phyloP scores from a whole-genome alignment of 30 jellyfish, hydroid and myxozoan species.

The Sanderia malayensis region DNA sequence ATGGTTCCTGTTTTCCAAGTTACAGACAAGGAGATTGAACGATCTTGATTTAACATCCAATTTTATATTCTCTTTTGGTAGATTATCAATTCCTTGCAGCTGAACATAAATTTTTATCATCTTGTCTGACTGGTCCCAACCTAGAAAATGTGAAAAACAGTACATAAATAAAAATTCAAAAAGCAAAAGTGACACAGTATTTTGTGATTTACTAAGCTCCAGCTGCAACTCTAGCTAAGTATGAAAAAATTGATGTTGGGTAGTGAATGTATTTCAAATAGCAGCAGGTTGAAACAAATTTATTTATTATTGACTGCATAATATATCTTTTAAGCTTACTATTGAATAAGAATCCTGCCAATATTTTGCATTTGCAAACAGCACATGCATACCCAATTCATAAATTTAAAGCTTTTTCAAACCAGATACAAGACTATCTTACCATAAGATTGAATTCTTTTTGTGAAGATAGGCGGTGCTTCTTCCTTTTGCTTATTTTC shows the following conservation, averaged over 20 bases:
- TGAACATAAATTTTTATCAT: conserved; percentile 70
- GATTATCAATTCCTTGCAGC: conserved; percentile 56
- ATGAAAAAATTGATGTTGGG: background rate
- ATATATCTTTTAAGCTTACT: background rate
- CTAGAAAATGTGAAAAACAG: too few relatives aligned
- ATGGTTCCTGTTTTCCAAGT: conserved; percentile 67
- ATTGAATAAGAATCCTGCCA: background rate
- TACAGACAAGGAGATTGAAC: conserved; percentile 45
- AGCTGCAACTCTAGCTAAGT: background rate
- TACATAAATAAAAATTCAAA: too few relatives aligned
- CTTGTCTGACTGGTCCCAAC: conserved; percentile 81
- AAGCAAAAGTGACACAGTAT: too few relatives aligned
- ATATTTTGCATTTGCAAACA: background rate
- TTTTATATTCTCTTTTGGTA: conserved; percentile 65
- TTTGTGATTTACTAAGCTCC: too few relatives aligned
- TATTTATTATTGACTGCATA: background rate
- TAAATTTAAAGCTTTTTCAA: background rate
- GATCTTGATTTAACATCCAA: conserved; percentile 57
- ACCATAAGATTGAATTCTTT: conserved; percentile 52
- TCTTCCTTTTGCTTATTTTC: conserved; percentile 9
- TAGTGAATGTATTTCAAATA: too few relatives aligned
- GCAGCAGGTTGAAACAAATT: too few relatives aligned
- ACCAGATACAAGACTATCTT: background rate
- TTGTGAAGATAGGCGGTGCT: conserved; percentile 30
- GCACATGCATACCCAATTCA: background rate